Base-by-base conservation (phyloP, 1,140 invertebrate species). In the Episyrphus balteatus region DNA sequence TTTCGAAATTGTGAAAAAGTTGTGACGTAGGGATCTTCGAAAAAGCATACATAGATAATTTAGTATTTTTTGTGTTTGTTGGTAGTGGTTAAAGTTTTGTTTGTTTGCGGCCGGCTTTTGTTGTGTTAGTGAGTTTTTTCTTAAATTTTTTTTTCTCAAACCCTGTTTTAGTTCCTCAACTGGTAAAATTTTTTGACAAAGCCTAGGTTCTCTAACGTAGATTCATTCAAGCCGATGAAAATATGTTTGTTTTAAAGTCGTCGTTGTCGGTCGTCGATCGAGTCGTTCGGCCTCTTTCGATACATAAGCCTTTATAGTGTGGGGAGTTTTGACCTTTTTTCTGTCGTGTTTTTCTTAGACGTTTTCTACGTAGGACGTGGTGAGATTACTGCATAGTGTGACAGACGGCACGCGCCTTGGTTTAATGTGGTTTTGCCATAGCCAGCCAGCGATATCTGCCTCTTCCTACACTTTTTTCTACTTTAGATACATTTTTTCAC, bases 61-160 rank as follows among this genome's bases (percentile, higher is more conserved):
- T 26, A 5, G 21, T 26, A 26, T 26, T 26, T 26, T 26, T 26
- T 26, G 8, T 26, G 21, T 26, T 26, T 3, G 3, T 26, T 26
- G 21, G 43, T 43, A 47, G 48, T 53, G 53, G 54, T 56, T 51
- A 49, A 34, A 50, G 46, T 49, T 43, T 19, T 41, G 21, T 26
- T 26, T 26, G 21, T 26, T 34, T 9, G 41, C 15, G 6, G 12
- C 19, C 17, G 15, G 11, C 15, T 41, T 37, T 41, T 41, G 15
- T 41, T 19, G 39, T 19, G 15, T 41, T 11, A 9, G 5, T 14
- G 10, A 41, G n/a, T 41, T 26, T 26, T 26, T 26, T 26, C 8
- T 26, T 26, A 5, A 8, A 5, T 26, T 26, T 5, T 5, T 26
- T 26, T 26, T 26, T 26, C 21, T 26, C 8, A 26, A 26, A 26